Conservation (phyloP, 2,113 vertebrate species). For the Okapia johnstoni region DNA sequence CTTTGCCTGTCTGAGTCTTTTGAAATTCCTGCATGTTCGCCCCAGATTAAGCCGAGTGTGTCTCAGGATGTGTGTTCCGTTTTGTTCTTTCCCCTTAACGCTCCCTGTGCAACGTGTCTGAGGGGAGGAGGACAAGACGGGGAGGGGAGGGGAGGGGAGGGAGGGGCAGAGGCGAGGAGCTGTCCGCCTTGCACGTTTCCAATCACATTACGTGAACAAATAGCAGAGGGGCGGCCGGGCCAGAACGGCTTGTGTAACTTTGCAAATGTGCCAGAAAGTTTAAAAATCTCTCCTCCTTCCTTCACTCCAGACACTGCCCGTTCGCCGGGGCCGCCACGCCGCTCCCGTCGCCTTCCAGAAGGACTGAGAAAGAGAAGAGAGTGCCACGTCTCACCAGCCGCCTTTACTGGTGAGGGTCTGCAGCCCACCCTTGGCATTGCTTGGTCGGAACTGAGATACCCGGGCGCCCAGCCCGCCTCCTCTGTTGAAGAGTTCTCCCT, state of each 20-base stretch:
- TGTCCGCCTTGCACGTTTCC: constrained; percentile 79
- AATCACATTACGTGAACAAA: constrained; percentile 83
- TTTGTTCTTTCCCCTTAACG: constrained; percentile 51
- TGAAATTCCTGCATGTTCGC: constrained; percentile 77
- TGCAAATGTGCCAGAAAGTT: constrained; percentile 84
- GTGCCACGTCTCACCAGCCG: constrained; percentile 55
- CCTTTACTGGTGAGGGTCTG: background rate
- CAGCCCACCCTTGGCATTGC: background rate
- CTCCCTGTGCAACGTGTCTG: constrained; percentile 74
- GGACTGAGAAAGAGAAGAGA: constrained; percentile 32
- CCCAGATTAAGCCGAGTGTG: constrained; percentile 66
- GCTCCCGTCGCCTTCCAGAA: constrained; percentile 52
- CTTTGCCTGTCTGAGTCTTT: constrained; percentile 79
- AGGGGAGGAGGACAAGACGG: constrained; percentile 16
- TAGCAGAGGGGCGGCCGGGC: constrained; percentile 74
- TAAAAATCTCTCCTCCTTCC: constrained; percentile 80
- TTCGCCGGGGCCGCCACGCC: constrained; percentile 49
- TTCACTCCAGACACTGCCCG: constrained; percentile 75
- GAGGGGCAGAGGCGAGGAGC: constrained; percentile 60
- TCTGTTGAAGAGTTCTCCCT: background rate
- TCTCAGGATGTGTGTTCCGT: constrained; percentile 67
- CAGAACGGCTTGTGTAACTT: constrained; percentile 84
- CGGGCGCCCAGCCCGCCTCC: background rate
- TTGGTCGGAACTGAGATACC: background rate
- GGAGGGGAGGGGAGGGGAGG: background rate